phyloP scores from a whole-genome alignment of 1,140 invertebrate species.

The Neodiprion virginianus region DNA sequence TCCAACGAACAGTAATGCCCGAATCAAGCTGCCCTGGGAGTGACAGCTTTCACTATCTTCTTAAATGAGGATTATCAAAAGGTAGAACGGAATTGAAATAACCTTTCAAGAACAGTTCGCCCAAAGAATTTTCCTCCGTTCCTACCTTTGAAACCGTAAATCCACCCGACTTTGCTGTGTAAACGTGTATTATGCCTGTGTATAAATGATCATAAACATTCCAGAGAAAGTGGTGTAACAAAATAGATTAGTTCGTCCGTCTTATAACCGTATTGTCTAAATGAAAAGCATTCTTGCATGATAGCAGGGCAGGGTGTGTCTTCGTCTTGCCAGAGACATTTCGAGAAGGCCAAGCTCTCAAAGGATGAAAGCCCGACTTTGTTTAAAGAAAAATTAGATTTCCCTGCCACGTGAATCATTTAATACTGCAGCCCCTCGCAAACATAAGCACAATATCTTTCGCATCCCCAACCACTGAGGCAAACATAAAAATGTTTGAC shows the following conservation, averaged over 20 bases:
- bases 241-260: not conserved
- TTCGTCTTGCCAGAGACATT: not conserved
- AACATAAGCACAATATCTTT: not conserved
- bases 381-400: constrained; percentile 5
- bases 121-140: no score
- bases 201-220: not conserved
- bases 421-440: not conserved
- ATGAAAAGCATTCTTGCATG: not conserved
- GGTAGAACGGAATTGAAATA: no score
- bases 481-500: no score
- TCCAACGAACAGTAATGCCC: not conserved
- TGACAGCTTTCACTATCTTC: no score
- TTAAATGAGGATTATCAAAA: no score
- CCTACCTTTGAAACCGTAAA: not conserved
- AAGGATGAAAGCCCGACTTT: not conserved
- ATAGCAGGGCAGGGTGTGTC: not conserved
- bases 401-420: not conserved
- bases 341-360: not conserved
- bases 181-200: not conserved
- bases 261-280: not conserved
- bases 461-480: no score
- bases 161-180: not conserved
- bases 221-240: not conserved
- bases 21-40: no score
- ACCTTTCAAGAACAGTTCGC: no score